A percentile compares a stretch with the other conserved stretches of the same genome.
phyloP scores from a whole-genome alignment of 2,797 vertebrate genomes.

The Danio jaintianensis region DNA sequence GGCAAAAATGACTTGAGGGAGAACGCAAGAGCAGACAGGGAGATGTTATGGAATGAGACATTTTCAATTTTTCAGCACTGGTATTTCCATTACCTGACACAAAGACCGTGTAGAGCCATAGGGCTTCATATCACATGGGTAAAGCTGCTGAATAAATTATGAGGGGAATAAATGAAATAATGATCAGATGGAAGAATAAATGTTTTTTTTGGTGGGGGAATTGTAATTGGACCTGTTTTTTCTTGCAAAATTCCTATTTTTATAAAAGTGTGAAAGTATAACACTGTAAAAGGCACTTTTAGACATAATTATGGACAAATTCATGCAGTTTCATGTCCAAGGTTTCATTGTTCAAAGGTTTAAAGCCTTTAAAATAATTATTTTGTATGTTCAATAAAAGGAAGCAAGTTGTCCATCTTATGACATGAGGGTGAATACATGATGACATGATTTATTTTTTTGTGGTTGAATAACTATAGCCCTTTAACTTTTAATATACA shows the following conservation, averaged over 20 bases:
- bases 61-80: slow-evolving; percentile 47
- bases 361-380: too few relatives aligned
- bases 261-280: neutral
- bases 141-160: slow-evolving; percentile 44
- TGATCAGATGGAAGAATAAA: slow-evolving; percentile 14
- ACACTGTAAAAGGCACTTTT: too few relatives aligned
- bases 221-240: neutral
- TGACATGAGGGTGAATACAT: neutral
- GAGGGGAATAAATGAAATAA: slow-evolving; percentile 44
- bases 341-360: too few relatives aligned
- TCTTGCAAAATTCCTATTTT: neutral
- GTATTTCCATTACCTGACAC: slow-evolving; percentile 52
- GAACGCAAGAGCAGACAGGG: slow-evolving; percentile 25
- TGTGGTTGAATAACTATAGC: too few relatives aligned
- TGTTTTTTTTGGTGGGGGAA: neutral
- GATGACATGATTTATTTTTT: too few relatives aligned
- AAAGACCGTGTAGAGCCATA: slow-evolving; percentile 45
- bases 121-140: slow-evolving; percentile 50
- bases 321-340: too few relatives aligned
- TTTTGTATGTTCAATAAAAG: too few relatives aligned
- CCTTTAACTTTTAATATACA: too few relatives aligned
- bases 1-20: slow-evolving; percentile 44
- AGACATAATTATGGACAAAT: too few relatives aligned
- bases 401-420: too few relatives aligned
- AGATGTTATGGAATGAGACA: slow-evolving; percentile 35